Evolutionary conservation across 1,140 invertebrate species (phyloP), one percentile per base, ranked within the genome.

Genomic region (Ericerus pela): DNA sequence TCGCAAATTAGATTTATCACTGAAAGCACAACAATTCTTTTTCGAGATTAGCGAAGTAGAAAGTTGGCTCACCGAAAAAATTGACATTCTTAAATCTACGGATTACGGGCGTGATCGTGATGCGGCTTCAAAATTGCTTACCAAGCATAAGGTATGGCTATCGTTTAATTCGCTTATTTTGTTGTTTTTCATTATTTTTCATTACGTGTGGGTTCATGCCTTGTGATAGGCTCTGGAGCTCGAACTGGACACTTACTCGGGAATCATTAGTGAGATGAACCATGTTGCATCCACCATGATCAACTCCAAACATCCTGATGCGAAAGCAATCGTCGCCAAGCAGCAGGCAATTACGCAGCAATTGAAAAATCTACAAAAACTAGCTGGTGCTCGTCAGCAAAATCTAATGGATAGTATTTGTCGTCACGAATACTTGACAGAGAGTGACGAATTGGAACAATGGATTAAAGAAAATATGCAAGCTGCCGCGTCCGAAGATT

Each of bases 381-480:
- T 88, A 52, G 86, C 88, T 0, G 81, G 79, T 4, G 75, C 81
- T 14, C 72, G 91, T 54, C 84, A 92, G 64, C 79, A 85, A 58
- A 80, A 85, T 16, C 72, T 97, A 0, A 88, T 96, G 71, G 88
- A 93, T 67, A 91, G 86, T 30, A 81, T 96, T 65, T 87, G 87
- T 67, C 75, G 64, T 58, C 92, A 95, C 67, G 91, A 95, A 65
- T 99, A 95, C 68, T 81, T 95, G 65, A 72, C 84, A 0, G 95
- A 98, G 70, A 85, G 82, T 58, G 78, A 82, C 53, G 92, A 97
- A 65, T 75, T 97, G 54, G 89, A 96, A 64, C 79, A 82, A 61
- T 98, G 93, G 92, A 95, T 98, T 29, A 80, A 82, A 59, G 91
- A 96, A 66, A 90, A 97, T 68, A 81, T 91, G 69, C 82, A 86